Evolutionary conservation across 2,797 vertebrate genomes (phyloP).

Genomic region (Remorina albescens): DNA sequence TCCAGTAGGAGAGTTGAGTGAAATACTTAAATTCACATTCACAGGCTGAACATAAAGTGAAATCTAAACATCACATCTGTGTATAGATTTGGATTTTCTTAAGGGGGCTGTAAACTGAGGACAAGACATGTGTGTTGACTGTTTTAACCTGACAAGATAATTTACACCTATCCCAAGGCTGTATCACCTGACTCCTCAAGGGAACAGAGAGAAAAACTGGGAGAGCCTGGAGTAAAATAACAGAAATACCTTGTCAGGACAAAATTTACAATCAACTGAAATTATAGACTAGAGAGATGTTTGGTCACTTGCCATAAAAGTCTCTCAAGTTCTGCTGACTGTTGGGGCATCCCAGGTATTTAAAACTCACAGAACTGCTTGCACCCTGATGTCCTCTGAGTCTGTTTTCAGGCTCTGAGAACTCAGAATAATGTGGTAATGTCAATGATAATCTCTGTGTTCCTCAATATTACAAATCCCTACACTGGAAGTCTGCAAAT

Average conservation of each 20-base stretch:
- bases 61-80: background rate
- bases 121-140: background rate
- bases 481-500: too few relatives aligned
- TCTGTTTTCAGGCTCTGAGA: background rate
- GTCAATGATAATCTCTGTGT: too few relatives aligned
- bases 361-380: background rate
- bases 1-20: background rate
- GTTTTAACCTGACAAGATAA: background rate
- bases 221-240: background rate
- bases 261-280: background rate
- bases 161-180: background rate
- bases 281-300: background rate
- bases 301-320: background rate
- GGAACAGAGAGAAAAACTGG: background rate
- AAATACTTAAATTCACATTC: background rate
- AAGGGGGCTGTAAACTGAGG: background rate
- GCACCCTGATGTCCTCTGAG: background rate
- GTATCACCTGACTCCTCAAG: too few relatives aligned
- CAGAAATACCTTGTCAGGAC: background rate
- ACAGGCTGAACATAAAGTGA: too few relatives aligned
- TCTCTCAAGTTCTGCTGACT: background rate
- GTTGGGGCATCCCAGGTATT: background rate
- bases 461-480: too few relatives aligned
- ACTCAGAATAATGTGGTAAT: too few relatives aligned
- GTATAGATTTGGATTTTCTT: background rate